Evolutionary conservation across 2,113 vertebrate genomes (phyloP).

Genomic region (Anser brachyrhynchus): DNA sequence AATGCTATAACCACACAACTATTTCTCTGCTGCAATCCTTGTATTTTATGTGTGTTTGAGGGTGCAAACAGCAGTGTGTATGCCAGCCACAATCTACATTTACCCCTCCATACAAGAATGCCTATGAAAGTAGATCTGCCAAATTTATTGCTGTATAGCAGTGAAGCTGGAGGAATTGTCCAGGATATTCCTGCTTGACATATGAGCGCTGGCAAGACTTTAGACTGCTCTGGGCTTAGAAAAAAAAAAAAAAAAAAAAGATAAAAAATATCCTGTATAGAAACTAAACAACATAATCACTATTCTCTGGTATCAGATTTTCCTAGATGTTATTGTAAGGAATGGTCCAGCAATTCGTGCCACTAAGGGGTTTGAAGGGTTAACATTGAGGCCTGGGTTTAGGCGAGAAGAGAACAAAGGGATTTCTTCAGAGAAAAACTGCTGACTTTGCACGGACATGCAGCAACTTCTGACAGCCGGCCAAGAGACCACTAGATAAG

Average conservation of each 20-base stretch:
- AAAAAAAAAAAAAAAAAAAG: neutral
- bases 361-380: too few species aligned
- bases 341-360: too few species aligned
- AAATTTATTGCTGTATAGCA: neutral
- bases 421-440: too few species aligned
- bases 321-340: neutral
- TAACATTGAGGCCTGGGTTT: too few species aligned
- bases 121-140: neutral
- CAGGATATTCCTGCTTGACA: neutral
- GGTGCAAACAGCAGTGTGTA: neutral
- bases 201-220: neutral
- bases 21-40: neutral
- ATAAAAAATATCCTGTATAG: neutral
- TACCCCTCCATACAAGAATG: neutral
- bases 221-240: neutral
- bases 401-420: too few species aligned
- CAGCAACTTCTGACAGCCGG: too few species aligned
- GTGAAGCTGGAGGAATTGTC: neutral
- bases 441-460: too few species aligned
- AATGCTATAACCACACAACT: neutral
- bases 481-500: too few species aligned
- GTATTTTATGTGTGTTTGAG: neutral
- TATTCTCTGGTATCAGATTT: neutral
- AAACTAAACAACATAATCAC: neutral
- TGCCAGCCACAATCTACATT: neutral